Conservation (phyloP, 1,140 invertebrate genomes). For the Tachypleus tridentatus region DNA sequence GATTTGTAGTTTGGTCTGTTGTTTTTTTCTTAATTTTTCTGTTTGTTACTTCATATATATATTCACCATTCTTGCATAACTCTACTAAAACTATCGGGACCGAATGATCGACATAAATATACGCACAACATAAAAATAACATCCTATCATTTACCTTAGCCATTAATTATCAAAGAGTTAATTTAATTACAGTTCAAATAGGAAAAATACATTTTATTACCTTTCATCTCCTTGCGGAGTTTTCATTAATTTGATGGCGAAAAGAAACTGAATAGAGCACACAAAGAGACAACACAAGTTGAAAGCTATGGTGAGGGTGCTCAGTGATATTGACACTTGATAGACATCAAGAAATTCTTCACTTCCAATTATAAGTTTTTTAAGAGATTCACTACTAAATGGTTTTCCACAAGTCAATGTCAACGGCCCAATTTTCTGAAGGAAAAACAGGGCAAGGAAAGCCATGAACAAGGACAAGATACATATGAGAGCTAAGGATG, state of each 20-base stretch:
- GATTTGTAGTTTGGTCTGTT: too few relatives aligned
- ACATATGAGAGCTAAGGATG: constrained; percentile 69
- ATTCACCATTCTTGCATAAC: too few relatives aligned
- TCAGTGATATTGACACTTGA: constrained; percentile 76
- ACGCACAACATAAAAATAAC: too few relatives aligned
- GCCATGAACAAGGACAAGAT: constrained; percentile 68
- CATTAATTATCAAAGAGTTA: too few relatives aligned
- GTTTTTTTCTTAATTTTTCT: too few relatives aligned
- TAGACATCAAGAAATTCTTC: constrained; percentile 77
- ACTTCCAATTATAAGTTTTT: constrained; percentile 41
- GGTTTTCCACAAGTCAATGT: constrained; percentile 2
- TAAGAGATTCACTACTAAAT: constrained; percentile 1
- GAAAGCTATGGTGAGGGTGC: constrained; percentile 69
- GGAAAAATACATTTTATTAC: constrained; percentile 25
- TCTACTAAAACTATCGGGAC: too few relatives aligned
- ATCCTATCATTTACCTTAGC: too few relatives aligned
- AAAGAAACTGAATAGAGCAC: constrained; percentile 86
- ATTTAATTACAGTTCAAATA: too few relatives aligned
- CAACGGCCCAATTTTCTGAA: constrained; percentile 54
- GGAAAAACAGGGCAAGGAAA: constrained; percentile 65
- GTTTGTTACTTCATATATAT: too few relatives aligned
- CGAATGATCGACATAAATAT: too few relatives aligned
- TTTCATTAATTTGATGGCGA: constrained; percentile 77
- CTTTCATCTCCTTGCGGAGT: constrained; percentile 49
- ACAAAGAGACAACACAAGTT: constrained; percentile 86